These are phyloP conservation scores for Leptatherina wallacei DNA, from an alignment of 2,797 vertebrate species.

Conservation along the genomic window DNA sequence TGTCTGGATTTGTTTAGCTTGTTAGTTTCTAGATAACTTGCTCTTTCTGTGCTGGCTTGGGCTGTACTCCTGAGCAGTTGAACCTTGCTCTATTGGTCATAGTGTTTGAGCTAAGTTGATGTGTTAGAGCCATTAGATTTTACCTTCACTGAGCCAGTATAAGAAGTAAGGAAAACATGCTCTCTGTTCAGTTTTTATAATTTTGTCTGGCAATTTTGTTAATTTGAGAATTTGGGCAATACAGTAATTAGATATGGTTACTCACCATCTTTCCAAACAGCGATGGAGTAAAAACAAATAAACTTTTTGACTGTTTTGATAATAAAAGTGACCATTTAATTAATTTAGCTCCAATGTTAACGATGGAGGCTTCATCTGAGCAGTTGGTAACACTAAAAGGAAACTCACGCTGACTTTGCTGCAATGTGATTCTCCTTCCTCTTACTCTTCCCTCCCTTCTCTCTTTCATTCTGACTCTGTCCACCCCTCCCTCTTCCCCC, in stretches of 20 bases:
- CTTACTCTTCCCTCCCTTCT: slow-evolving; percentile 16
- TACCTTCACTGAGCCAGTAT: background rate
- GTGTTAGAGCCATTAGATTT: background rate
- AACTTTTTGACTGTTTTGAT: background rate
- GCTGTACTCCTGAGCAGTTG: background rate
- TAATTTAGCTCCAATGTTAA: background rate
- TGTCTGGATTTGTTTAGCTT: background rate
- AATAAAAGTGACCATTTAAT: background rate
- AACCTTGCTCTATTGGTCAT: slow-evolving; percentile 1
- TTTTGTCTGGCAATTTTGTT: too few relatives aligned
- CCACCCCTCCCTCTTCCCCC: slow-evolving; percentile 31
- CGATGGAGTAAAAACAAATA: background rate
- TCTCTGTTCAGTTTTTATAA: background rate
- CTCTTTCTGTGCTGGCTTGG: background rate
- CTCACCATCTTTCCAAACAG: background rate
- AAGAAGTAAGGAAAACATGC: too few relatives aligned
- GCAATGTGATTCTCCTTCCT: slow-evolving; percentile 54
- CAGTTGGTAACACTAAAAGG: background rate
- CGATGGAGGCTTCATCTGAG: slow-evolving; percentile 10
- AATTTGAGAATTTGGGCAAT: too few relatives aligned
- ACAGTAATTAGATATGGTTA: too few relatives aligned
- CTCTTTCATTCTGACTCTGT: slow-evolving; percentile 15
- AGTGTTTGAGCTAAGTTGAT: background rate
- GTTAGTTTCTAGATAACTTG: slow-evolving; percentile 16
- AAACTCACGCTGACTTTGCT: slow-evolving; percentile 56